These are phyloP conservation scores for Agapornis canus DNA, from an alignment of 2,797 vertebrate species.

Conservation along the genomic window DNA sequence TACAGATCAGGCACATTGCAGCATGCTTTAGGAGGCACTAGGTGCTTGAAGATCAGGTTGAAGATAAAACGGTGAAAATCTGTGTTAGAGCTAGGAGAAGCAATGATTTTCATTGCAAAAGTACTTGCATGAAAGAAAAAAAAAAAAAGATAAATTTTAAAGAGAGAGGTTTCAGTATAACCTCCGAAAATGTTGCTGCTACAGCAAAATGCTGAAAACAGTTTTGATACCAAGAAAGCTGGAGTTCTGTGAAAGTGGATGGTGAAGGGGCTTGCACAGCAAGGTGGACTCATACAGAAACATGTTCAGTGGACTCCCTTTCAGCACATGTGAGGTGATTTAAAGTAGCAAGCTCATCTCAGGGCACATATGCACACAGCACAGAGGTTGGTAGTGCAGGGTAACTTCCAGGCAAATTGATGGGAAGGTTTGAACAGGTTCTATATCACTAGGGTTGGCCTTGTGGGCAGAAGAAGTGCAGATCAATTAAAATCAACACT, in stretches of 20 bases:
- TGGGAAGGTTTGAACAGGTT: neutral
- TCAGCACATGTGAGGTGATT: accelerated
- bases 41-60: neutral
- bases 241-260: too few relatives aligned
- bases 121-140: neutral
- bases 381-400: neutral
- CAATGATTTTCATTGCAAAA: neutral
- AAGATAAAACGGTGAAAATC: neutral
- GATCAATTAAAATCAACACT: neutral
- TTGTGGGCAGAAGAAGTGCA: neutral
- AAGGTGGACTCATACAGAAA: neutral
- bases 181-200: neutral
- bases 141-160: neutral
- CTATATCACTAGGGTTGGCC: neutral
- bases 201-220: neutral
- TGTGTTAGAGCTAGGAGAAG: neutral
- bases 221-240: neutral
- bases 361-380: accelerated
- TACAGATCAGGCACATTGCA: neutral
- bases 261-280: too few relatives aligned
- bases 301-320: neutral
- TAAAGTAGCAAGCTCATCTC: neutral
- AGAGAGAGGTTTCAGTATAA: neutral
- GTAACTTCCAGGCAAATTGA: neutral
- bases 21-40: neutral